phyloP scores from a whole-genome alignment of 2,888 invertebrate genomes.

The Eupithecia centaureata region DNA sequence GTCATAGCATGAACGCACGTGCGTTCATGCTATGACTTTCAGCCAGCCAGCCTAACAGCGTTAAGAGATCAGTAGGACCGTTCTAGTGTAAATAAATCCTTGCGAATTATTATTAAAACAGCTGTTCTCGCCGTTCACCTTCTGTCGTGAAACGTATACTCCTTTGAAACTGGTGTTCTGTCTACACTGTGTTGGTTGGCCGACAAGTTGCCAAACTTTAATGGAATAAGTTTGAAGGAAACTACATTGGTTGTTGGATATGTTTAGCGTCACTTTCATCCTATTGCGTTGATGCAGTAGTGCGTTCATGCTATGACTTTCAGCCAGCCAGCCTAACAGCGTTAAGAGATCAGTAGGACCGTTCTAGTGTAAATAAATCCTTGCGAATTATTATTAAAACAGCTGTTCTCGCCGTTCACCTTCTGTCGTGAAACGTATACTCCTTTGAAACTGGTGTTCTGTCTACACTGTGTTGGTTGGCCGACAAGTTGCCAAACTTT shows the following conservation, averaged over 20 bases:
- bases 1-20: slow-evolving; percentile 17
- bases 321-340: slow-evolving; percentile 12
- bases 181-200: slow-evolving; percentile 11
- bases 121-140: slow-evolving; percentile 47
- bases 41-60: slow-evolving; percentile 12
- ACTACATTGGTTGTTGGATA: slow-evolving; percentile 2
- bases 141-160: slow-evolving; percentile 47
- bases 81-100: slow-evolving; percentile 28
- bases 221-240: slow-evolving; percentile 17
- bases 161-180: slow-evolving; percentile 21
- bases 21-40: slow-evolving; percentile 11
- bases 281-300: slow-evolving; percentile 3
- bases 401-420: slow-evolving; percentile 48
- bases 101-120: slow-evolving; percentile 33
- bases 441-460: slow-evolving; percentile 20
- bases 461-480: slow-evolving; percentile 11
- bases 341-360: slow-evolving; percentile 19
- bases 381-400: slow-evolving; percentile 29
- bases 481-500: slow-evolving; percentile 8
- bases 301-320: too few relatives aligned
- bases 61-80: slow-evolving; percentile 19
- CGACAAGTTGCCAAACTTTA: slow-evolving; percentile 8
- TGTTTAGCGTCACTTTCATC: slow-evolving; percentile 10
- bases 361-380: slow-evolving; percentile 26
- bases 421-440: slow-evolving; percentile 48